phyloP scores from a whole-genome alignment of 2,888 invertebrate genomes.

The Latrodectus elegans region DNA sequence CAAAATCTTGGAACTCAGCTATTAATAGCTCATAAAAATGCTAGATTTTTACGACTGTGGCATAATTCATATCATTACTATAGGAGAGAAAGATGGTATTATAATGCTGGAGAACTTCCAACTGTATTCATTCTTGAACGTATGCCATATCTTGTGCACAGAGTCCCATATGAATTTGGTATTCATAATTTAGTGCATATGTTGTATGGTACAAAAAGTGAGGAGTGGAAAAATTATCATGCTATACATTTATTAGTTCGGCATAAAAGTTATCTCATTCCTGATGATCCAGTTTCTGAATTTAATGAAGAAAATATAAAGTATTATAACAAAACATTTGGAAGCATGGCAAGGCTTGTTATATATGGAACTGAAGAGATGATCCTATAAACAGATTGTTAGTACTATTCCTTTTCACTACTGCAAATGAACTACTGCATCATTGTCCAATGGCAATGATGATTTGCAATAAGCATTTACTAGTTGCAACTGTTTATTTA shows the following conservation, averaged over 20 bases:
- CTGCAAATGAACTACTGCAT: too few species aligned
- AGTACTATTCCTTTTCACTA: too few species aligned
- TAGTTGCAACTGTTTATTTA: too few species aligned
- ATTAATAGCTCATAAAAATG: constrained; percentile 74
- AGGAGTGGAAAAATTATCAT: constrained; percentile 73
- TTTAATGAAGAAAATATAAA: constrained; percentile 72
- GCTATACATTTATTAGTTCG: constrained; percentile 75
- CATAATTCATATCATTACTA: constrained; percentile 74
- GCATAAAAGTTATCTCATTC: constrained; percentile 72
- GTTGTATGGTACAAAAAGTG: constrained; percentile 72
- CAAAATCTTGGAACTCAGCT: constrained; percentile 74
- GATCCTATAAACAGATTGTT: not conserved
- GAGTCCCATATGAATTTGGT: constrained; percentile 74
- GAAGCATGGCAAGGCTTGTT: constrained; percentile 71
- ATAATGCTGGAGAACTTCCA: constrained; percentile 76
- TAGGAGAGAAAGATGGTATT: constrained; percentile 73
- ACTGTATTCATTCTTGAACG: constrained; percentile 74
- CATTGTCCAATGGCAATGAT: too few species aligned
- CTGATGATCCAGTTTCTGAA: constrained; percentile 60
- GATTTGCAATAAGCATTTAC: too few species aligned
- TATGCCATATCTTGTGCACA: constrained; percentile 74
- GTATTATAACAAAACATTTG: constrained; percentile 72
- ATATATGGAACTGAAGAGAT: constrained; percentile 58
- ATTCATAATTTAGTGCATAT: constrained; percentile 74
- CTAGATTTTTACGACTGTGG: constrained; percentile 74